Evolutionary conservation across 2,113 vertebrate genomes (phyloP), one percentile per base, ranked within the genome.

Genomic region (Sturnira hondurensis): DNA sequence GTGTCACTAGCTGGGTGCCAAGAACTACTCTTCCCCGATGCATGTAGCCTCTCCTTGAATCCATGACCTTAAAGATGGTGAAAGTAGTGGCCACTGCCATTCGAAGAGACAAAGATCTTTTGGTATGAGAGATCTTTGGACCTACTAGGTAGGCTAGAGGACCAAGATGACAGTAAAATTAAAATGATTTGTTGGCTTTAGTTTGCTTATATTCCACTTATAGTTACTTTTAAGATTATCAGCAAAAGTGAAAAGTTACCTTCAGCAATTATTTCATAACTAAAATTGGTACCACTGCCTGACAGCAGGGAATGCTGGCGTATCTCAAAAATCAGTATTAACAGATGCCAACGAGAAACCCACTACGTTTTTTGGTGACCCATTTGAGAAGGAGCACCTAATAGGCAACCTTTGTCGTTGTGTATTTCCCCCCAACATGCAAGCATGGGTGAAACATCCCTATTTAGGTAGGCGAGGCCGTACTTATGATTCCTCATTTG

Each of bases 221-320:
- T 68, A 63, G 80, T 93, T 95, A 71, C 83, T 93, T 82, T 91
- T 28, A 38, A 95, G 47, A 94, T 36, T 58, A 16, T 56, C 38
- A 82, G 77, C 92, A 70, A 36, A 76, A 86, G 7, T 81, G 16
- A 83, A 82, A 19, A 45, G 45, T 84, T 70, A 41, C 67, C 63
- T 89, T 86, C n/a, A 96, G 74, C 83, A 87, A 0, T 50, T 80
- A 33, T 7, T 96, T 96, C 13, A 22, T 88, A 78, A 87, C 91
- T 74, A 73, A 76, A 74, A 81, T 77, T 77, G 67, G 80, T 91
- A 10, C 28, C 65, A 76, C 22, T 31, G 43, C 63, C 73, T 61
- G 90, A 80, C 22, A 19, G 95, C 31, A 92, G 77, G 95, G 95
- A 98, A 86, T 96, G 92, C 93, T 84, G 89, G 94, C 97, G 94